These are phyloP conservation scores for Macrosoma leucophasiata DNA, from an alignment of 2,888 invertebrate species.

Conservation along the genomic window DNA sequence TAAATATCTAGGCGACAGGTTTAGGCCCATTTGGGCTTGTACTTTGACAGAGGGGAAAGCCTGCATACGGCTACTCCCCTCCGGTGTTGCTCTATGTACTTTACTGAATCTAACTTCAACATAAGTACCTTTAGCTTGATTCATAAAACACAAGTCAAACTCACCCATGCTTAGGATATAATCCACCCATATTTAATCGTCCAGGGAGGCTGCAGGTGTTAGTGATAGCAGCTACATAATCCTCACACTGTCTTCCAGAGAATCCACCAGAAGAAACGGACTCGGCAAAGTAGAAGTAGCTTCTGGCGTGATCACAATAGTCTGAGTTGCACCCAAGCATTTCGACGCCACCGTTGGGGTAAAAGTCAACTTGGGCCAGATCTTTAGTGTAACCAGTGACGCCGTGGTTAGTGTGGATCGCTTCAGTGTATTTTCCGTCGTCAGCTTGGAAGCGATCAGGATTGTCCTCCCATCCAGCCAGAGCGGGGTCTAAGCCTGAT, in stretches of 20 bases:
- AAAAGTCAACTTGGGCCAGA: conserved; percentile 27
- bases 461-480: too few species aligned
- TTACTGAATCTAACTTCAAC: too few species aligned
- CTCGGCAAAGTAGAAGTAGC: conserved; percentile 8
- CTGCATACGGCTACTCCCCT: too few species aligned
- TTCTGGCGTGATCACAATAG: conserved; percentile 27
- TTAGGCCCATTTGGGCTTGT: too few species aligned
- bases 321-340: conserved; percentile 26
- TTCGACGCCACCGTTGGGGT: conserved; percentile 28
- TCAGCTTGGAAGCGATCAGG: too few species aligned
- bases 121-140: too few species aligned
- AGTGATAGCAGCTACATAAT: neutral
- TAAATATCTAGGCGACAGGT: too few species aligned
- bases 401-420: conserved; percentile 28
- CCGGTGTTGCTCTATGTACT: too few species aligned
- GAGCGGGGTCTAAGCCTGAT: too few species aligned
- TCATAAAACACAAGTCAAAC: too few species aligned
- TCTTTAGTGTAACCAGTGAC: conserved; percentile 22
- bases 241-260: conserved; percentile 3
- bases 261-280: conserved; percentile 2
- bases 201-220: neutral
- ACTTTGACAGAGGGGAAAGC: too few species aligned
- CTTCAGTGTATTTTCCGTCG: conserved; percentile 30
- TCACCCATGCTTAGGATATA: neutral
- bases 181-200: neutral